Evolutionary conservation across 2,888 invertebrate genomes (phyloP).

Genomic region (Hemithea aestivaria): DNA sequence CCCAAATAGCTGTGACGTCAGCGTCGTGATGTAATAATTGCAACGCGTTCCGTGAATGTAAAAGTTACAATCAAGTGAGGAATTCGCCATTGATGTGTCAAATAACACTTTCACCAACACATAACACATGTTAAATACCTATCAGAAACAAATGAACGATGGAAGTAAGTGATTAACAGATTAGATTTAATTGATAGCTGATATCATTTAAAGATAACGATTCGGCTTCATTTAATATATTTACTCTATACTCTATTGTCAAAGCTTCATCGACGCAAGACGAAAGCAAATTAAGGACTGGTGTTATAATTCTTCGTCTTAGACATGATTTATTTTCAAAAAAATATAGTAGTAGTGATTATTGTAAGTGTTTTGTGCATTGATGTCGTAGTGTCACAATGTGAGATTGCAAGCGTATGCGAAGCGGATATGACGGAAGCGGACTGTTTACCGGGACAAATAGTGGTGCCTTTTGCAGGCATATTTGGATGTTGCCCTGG

Average conservation of each 20-base stretch:
- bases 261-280: conserved; percentile 26
- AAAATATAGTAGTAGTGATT: conserved; percentile 23
- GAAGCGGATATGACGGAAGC: conserved; percentile 50
- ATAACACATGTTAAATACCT: not conserved
- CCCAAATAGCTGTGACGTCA: conserved; percentile 23
- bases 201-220: conserved; percentile 39
- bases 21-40: conserved; percentile 11
- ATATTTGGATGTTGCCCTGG: conserved; percentile 69
- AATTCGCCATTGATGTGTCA: conserved; percentile 6
- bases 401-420: conserved; percentile 54
- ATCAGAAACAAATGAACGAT: conserved; percentile 7
- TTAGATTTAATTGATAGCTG: conserved; percentile 48
- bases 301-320: conserved; percentile 10
- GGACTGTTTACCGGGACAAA: conserved; percentile 44
- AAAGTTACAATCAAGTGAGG: conserved; percentile 5
- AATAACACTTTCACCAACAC: conserved; percentile 6
- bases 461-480: conserved; percentile 41
- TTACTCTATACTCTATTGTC: no score
- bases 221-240: conserved; percentile 24
- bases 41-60: conserved; percentile 6
- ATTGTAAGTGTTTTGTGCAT: conserved; percentile 21
- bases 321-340: conserved; percentile 20
- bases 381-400: conserved; percentile 36
- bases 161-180: conserved; percentile 35
- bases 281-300: conserved; percentile 19